Percentiles rank a stretch among this genome's conserved stretches.
These are phyloP conservation scores for Origma solitaria DNA, from an alignment of 2,113 vertebrate species.

Conservation along the genomic window DNA sequence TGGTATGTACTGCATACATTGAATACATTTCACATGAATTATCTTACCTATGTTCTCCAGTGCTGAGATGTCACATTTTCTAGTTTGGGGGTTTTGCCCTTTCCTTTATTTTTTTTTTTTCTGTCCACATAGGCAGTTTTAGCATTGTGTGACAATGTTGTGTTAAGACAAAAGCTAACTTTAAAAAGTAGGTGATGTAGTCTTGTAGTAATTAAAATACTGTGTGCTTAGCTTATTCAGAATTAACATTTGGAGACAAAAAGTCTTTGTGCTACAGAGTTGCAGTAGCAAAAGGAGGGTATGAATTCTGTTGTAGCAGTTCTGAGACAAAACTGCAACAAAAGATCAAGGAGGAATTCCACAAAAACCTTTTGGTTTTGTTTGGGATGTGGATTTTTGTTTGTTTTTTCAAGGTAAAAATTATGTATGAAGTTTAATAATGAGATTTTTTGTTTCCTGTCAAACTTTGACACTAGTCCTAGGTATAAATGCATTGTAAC, in stretches of 20 bases:
- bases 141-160: neutral
- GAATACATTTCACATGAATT: neutral
- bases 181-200: neutral
- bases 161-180: neutral
- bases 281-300: neutral
- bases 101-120: neutral
- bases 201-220: neutral
- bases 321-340: neutral
- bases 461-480: neutral
- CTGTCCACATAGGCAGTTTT: neutral
- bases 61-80: neutral
- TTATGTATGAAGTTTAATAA: neutral
- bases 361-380: neutral
- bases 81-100: neutral
- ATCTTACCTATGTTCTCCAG: neutral
- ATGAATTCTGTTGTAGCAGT: neutral
- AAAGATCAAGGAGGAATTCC: neutral
- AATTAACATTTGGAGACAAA: neutral
- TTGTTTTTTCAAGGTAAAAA: neutral
- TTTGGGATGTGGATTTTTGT: neutral
- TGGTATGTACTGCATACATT: constrained; percentile 76
- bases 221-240: neutral
- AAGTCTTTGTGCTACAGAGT: neutral
- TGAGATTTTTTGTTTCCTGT: neutral
- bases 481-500: neutral